A percentile compares a stretch with the other conserved stretches of the same genome.
Conservation (phyloP, 2,113 vertebrate genomes). For the Clarias batrachus region DNA sequence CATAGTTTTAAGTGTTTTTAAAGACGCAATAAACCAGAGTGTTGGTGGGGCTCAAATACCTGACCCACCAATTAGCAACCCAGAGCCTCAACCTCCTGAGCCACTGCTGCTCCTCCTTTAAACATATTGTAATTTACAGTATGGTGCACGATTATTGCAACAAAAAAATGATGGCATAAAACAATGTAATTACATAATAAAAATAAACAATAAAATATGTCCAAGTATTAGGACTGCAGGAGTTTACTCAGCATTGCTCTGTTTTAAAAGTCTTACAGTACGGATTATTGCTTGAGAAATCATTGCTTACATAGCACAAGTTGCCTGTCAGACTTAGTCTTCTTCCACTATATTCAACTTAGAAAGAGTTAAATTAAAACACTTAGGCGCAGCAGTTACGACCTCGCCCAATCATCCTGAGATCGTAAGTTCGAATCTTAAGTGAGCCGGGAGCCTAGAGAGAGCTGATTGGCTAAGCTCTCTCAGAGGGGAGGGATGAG, state of each 20-base stretch:
- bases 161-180: not conserved
- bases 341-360: not conserved
- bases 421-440: too few species aligned
- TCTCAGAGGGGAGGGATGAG: too few species aligned
- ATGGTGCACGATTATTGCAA: not conserved
- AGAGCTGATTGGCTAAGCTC: too few species aligned
- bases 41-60: too few species aligned
- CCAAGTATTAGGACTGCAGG: not conserved
- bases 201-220: too few species aligned
- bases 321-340: not conserved
- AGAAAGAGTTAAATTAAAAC: not conserved
- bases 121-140: not conserved
- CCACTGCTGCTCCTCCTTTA: not conserved
- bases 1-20: too few species aligned
- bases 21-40: too few species aligned
- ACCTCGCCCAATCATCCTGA: too few species aligned
- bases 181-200: not conserved
- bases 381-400: not conserved
- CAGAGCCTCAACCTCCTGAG: too few species aligned
- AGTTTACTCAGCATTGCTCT: not conserved
- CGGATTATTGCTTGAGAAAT: not conserved
- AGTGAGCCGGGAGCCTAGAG: too few species aligned
- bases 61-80: too few species aligned
- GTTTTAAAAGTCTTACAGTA: not conserved
- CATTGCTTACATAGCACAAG: not conserved